Percentiles rank a stretch among this genome's conserved stretches.
phyloP scores from a whole-genome alignment of 2,888 invertebrate genomes.

The Latrodectus elegans region DNA sequence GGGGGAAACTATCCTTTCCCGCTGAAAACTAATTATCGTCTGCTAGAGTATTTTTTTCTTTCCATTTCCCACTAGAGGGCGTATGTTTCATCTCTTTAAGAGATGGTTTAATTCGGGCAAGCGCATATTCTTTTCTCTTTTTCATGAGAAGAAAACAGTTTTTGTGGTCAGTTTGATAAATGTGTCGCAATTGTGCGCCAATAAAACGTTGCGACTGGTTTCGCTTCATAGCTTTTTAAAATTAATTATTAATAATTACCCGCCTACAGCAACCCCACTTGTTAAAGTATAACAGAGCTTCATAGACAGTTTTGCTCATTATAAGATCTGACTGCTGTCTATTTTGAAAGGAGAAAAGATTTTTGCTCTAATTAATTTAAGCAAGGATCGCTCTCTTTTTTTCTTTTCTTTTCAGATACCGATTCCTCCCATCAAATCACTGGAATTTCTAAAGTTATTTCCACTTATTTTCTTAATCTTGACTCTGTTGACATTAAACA shows the following conservation, averaged over 20 bases:
- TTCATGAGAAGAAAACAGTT: background rate
- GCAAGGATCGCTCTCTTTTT: too few relatives aligned
- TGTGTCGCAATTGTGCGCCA: background rate
- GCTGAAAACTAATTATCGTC: conserved; percentile 8
- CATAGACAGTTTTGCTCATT: background rate
- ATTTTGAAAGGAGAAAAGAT: too few relatives aligned
- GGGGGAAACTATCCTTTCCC: background rate
- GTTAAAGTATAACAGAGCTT: background rate
- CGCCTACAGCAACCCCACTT: background rate
- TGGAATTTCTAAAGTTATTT: too few relatives aligned
- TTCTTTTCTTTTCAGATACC: too few relatives aligned
- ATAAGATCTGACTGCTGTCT: too few relatives aligned
- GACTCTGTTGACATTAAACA: too few relatives aligned
- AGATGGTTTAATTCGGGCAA: conserved; percentile 10
- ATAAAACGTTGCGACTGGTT: background rate
- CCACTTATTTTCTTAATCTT: too few relatives aligned
- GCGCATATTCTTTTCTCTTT: background rate
- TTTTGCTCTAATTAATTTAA: too few relatives aligned
- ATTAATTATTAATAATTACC: background rate
- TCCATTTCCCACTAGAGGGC: conserved; percentile 46
- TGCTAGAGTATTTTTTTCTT: conserved; percentile 18
- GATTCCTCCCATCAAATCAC: too few relatives aligned
- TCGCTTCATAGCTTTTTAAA: background rate
- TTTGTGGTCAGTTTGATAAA: background rate
- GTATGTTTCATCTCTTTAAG: conserved; percentile 12